These are phyloP conservation scores for Hylaea fasciaria DNA, from an alignment of 2,888 invertebrate genomes.

Conservation along the genomic window DNA sequence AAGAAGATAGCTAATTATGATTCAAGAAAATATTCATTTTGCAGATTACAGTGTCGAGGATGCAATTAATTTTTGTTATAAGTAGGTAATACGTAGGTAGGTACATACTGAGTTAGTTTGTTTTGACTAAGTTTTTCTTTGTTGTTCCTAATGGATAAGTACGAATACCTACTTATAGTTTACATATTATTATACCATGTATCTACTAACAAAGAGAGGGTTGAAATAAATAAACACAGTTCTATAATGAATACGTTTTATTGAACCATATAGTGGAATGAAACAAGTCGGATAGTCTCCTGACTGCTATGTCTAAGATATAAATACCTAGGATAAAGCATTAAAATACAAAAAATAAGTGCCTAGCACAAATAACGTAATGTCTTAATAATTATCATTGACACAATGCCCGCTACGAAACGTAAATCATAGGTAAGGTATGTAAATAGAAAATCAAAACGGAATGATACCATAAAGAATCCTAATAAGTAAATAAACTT, in stretches of 20 bases:
- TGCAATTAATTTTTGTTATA: too few species aligned
- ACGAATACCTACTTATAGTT: too few species aligned
- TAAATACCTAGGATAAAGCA: conserved; percentile 3
- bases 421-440: not conserved
- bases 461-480: conserved; percentile 1
- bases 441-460: conserved; percentile 1
- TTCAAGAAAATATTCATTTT: too few species aligned
- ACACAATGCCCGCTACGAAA: conserved; percentile 4
- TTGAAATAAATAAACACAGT: conserved; percentile 5
- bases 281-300: conserved; percentile 19
- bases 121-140: too few species aligned
- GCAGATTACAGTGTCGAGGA: too few species aligned
- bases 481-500: not conserved
- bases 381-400: not conserved
- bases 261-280: conserved; percentile 54
- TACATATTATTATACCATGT: too few species aligned
- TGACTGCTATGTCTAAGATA: conserved; percentile 5
- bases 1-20: too few species aligned
- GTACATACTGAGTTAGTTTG: too few species aligned
- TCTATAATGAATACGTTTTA: conserved; percentile 44
- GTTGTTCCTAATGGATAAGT: too few species aligned
- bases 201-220: not conserved
- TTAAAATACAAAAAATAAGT: conserved; percentile 15
- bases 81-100: too few species aligned
- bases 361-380: conserved; percentile 13